phyloP scores from a whole-genome alignment of 2,113 vertebrate species.

The Conger conger region DNA sequence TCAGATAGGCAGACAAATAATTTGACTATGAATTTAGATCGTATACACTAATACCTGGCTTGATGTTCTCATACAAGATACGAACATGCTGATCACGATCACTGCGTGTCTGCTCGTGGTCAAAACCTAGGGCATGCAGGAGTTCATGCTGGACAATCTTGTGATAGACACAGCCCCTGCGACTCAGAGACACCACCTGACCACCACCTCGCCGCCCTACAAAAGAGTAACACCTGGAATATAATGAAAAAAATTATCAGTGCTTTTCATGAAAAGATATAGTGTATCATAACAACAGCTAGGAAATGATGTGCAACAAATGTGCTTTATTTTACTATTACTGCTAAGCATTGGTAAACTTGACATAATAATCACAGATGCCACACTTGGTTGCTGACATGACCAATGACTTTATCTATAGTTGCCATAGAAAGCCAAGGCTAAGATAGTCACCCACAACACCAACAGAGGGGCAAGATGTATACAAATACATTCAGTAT shows the following conservation, averaged over 20 bases:
- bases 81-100: slow-evolving; percentile 64
- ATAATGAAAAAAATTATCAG: neutral
- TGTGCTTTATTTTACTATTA: too few relatives aligned
- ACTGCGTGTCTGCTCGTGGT: slow-evolving; percentile 69
- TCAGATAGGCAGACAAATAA: neutral
- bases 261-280: neutral
- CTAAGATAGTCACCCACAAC: too few relatives aligned
- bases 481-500: too few relatives aligned
- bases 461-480: too few relatives aligned
- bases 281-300: neutral
- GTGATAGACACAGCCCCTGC: slow-evolving; percentile 49
- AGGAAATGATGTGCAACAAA: neutral
- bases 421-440: too few relatives aligned
- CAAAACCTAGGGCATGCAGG: slow-evolving; percentile 69
- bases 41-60: slow-evolving; percentile 35
- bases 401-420: too few relatives aligned
- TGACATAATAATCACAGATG: too few relatives aligned
- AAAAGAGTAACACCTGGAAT: slow-evolving; percentile 64
- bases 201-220: slow-evolving; percentile 45
- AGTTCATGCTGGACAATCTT: slow-evolving; percentile 63
- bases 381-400: neutral
- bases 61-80: slow-evolving; percentile 58
- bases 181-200: slow-evolving; percentile 60
- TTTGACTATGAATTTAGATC: too few relatives aligned
- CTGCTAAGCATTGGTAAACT: too few relatives aligned